phyloP scores from a whole-genome alignment of 2,797 vertebrate genomes.

The Tachyglossus aculeatus region DNA sequence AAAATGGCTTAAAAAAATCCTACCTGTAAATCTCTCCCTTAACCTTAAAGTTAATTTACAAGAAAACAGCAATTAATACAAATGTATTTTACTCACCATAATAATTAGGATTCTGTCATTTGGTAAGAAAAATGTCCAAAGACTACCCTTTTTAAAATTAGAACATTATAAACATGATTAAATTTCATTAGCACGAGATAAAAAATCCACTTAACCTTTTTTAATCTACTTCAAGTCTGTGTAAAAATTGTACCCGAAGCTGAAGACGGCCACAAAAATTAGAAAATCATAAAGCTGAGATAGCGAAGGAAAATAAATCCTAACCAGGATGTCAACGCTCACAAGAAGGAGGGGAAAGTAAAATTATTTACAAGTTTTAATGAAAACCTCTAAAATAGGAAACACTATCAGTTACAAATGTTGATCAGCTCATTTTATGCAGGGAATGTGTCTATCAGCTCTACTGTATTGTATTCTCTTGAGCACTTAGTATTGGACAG shows the following conservation, averaged over 20 bases:
- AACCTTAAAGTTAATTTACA: constrained; percentile 43
- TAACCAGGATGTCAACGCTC: too few relatives aligned
- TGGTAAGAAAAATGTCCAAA: constrained; percentile 35
- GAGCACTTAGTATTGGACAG: too few relatives aligned
- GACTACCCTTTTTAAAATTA: constrained; percentile 37
- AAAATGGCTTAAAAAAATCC: constrained; percentile 12
- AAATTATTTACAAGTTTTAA: too few relatives aligned
- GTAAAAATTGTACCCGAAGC: background rate
- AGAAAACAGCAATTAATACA: constrained; percentile 2
- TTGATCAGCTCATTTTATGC: too few relatives aligned
- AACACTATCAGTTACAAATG: too few relatives aligned
- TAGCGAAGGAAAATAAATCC: constrained; percentile 11
- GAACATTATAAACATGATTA: constrained; percentile 43
- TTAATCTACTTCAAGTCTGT: constrained; percentile 14
- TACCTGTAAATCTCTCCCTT: too few relatives aligned
- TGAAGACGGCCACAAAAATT: constrained; percentile 23
- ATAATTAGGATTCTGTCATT: constrained; percentile 26
- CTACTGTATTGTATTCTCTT: too few relatives aligned
- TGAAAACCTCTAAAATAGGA: too few relatives aligned
- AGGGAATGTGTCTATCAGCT: too few relatives aligned
- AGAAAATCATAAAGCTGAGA: constrained; percentile 7
- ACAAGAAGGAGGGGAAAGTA: too few relatives aligned
- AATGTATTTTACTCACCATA: constrained; percentile 20
- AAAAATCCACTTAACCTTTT: constrained; percentile 50
- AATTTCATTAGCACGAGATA: constrained; percentile 25